Conservation (phyloP, 2,888 invertebrate species). For the Hyposoter dolosus region DNA sequence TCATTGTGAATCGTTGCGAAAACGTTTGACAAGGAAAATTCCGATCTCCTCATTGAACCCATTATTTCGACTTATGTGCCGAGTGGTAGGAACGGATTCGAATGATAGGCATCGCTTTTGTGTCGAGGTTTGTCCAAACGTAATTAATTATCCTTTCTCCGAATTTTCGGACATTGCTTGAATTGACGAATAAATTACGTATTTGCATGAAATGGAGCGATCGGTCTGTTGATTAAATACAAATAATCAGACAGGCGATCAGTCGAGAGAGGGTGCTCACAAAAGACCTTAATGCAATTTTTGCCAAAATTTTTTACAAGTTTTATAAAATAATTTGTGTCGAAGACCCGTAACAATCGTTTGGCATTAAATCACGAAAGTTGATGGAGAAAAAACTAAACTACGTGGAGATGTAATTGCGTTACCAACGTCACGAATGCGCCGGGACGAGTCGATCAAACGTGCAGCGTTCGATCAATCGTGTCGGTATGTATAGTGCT, state of each 20-base stretch:
- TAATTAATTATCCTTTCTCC: not conserved
- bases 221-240: not conserved
- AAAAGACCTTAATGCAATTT: not conserved
- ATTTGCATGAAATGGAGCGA: not conserved
- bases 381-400: not conserved
- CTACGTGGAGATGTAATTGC: not conserved
- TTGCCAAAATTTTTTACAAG: too few relatives aligned
- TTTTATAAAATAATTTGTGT: not conserved
- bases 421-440: not conserved
- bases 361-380: not conserved
- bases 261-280: not conserved
- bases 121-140: not conserved
- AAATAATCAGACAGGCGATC: not conserved
- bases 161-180: not conserved
- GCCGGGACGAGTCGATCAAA: not conserved
- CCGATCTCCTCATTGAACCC: conserved; percentile 53
- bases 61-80: not conserved
- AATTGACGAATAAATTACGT: not conserved
- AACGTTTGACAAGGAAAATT: conserved; percentile 38
- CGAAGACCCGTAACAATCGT: not conserved
- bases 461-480: conserved; percentile 42
- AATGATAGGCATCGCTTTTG: not conserved
- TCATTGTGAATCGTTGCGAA: conserved; percentile 35
- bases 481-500: conserved; percentile 13
- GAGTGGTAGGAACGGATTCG: not conserved